phyloP scores from a whole-genome alignment of 2,797 vertebrate species.

The Gambusia yucatana region DNA sequence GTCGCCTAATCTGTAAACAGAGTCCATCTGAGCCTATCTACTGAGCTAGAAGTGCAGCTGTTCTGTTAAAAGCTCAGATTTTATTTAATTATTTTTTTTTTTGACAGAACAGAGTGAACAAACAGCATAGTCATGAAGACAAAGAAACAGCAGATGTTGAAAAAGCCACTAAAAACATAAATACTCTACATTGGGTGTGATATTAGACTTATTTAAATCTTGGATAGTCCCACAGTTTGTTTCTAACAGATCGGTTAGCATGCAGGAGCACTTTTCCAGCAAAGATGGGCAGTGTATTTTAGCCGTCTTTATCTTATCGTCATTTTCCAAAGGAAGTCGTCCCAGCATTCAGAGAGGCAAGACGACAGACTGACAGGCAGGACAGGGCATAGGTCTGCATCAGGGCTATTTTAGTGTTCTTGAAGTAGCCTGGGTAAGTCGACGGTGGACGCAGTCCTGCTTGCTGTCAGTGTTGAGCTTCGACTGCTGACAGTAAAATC shows the following conservation, averaged over 20 bases:
- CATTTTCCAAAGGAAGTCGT: conserved; percentile 48
- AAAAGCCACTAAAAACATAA: neutral
- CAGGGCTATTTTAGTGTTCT: neutral
- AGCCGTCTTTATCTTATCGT: conserved; percentile 24
- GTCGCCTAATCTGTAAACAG: neutral
- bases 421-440: neutral
- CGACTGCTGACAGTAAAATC: neutral
- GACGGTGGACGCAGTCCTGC: neutral
- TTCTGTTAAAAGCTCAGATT: neutral
- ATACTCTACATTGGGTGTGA: neutral
- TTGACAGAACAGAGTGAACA: neutral
- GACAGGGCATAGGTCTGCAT: conserved; percentile 11
- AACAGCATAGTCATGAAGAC: neutral
- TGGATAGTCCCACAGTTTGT: neutral
- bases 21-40: neutral
- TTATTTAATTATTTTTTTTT: neutral
- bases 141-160: neutral
- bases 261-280: conserved; percentile 3
- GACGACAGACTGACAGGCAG: conserved; percentile 36
- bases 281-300: conserved; percentile 19
- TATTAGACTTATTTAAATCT: neutral
- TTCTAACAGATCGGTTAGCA: neutral
- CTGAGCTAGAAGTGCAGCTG: neutral
- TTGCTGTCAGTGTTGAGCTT: neutral
- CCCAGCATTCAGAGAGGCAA: conserved; percentile 40